A percentile compares a stretch with the other conserved stretches of the same genome.
Conservation (phyloP, 1,140 invertebrate species). For the Drosophila kurseongensis region DNA sequence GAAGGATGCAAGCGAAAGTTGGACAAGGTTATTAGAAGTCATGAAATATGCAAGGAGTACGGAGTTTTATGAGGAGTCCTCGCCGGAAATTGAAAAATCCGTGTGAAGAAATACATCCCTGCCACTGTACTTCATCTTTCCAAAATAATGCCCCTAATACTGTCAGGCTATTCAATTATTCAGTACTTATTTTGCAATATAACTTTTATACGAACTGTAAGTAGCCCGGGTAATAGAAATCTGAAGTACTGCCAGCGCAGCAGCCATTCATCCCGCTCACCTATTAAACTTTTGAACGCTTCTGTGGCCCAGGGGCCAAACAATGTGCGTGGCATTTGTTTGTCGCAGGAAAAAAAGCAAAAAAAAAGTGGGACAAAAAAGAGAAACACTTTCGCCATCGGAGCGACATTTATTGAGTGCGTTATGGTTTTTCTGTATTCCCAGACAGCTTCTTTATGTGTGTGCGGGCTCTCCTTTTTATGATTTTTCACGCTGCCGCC, state of each 20-base stretch:
- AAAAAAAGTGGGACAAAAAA: slow-evolving; percentile 26
- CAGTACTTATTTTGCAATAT: slow-evolving; percentile 21
- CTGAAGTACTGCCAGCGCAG: slow-evolving; percentile 24
- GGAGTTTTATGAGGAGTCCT: not conserved
- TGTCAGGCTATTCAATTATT: slow-evolving; percentile 8
- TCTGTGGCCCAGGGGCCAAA: slow-evolving; percentile 40
- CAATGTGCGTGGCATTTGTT: slow-evolving; percentile 52
- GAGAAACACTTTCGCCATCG: slow-evolving; percentile 37
- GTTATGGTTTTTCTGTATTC: slow-evolving; percentile 63
- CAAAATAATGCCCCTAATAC: slow-evolving; percentile 1
- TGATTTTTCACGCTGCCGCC: slow-evolving; percentile 65
- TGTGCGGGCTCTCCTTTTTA: slow-evolving; percentile 53
- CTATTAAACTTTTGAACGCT: slow-evolving; percentile 25
- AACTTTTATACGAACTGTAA: slow-evolving; percentile 29
- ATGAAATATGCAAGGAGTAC: slow-evolving; percentile 10
- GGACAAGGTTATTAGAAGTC: slow-evolving; percentile 17
- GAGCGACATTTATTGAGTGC: slow-evolving; percentile 73
- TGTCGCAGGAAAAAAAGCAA: slow-evolving; percentile 36
- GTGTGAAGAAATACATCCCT: not conserved
- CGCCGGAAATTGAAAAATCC: slow-evolving; percentile 26
- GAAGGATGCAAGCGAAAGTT: not conserved
- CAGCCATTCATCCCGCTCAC: not conserved
- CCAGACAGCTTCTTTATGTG: slow-evolving; percentile 16
- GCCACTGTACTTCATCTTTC: not conserved
- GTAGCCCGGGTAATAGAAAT: slow-evolving; percentile 47